Conservation (phyloP, 2,113 vertebrate species). For the Saimiri boliviensis region DNA sequence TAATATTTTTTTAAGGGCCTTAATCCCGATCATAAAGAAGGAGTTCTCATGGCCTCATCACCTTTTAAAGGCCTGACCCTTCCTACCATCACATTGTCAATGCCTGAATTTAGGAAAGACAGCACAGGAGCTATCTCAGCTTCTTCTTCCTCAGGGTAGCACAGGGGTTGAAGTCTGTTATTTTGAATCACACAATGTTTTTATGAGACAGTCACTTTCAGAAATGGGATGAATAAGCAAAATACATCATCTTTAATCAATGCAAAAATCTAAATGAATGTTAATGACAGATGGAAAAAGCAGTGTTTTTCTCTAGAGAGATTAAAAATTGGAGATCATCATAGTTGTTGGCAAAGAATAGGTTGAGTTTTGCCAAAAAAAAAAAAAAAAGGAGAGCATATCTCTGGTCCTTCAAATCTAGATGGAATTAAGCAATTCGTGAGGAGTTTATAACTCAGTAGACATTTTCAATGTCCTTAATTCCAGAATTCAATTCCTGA, state of each 20-base stretch:
- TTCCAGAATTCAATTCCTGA: neutral
- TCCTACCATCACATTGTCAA: neutral
- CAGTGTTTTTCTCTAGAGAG: conserved; percentile 25
- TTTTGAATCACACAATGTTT: neutral
- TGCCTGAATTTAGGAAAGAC: neutral
- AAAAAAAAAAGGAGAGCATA: neutral
- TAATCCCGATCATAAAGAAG: neutral
- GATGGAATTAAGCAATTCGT: neutral
- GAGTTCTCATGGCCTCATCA: neutral
- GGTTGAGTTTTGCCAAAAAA: neutral
- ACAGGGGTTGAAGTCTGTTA: neutral
- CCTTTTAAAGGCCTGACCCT: neutral
- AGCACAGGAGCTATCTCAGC: neutral
- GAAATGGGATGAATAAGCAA: neutral
- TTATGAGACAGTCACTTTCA: neutral
- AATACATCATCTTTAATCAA: neutral
- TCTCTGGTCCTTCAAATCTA: neutral
- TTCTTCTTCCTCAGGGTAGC: neutral
- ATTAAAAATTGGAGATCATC: neutral
- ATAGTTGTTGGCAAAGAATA: neutral
- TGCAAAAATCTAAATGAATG: neutral
- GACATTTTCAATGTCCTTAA: neutral
- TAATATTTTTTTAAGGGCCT: neutral
- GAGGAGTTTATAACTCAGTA: neutral
- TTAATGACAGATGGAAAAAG: neutral